These are phyloP conservation scores for Craniophora ligustri DNA, from an alignment of 2,888 invertebrate genomes.

Conservation along the genomic window DNA sequence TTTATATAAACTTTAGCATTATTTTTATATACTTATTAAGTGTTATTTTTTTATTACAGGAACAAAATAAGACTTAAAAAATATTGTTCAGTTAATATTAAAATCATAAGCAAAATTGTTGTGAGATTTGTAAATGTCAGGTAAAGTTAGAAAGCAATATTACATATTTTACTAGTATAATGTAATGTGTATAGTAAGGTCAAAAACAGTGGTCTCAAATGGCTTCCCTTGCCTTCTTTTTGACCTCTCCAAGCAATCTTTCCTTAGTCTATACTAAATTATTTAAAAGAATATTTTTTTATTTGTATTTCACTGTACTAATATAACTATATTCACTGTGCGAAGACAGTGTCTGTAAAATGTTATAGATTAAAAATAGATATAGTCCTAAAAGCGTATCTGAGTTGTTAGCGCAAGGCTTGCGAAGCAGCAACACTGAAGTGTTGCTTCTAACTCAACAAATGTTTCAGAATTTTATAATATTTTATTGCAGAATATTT, in stretches of 20 bases:
- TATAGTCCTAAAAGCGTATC: not conserved
- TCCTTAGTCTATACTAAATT: not conserved
- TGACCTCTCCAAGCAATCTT: no score
- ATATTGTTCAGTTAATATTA: not conserved
- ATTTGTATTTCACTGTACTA: not conserved
- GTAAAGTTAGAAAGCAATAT: no score
- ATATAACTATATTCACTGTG: not conserved
- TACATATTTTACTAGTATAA: no score
- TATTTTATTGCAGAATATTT: no score
- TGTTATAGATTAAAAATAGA: not conserved
- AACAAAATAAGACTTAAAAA: slow-evolving; percentile 1
- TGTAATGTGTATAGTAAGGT: no score
- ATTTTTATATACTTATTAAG: not conserved
- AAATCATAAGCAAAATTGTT: no score
- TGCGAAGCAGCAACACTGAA: no score
- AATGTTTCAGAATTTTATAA: no score
- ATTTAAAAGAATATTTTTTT: not conserved
- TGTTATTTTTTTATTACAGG: not conserved
- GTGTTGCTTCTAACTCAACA: no score
- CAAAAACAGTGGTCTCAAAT: no score
- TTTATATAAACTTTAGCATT: not conserved
- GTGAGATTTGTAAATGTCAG: not conserved
- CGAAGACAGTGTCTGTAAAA: not conserved
- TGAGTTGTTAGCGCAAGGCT: no score
- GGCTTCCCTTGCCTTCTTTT: no score